These are phyloP conservation scores for Pollenia angustigena DNA, from an alignment of 2,888 invertebrate species.

Conservation along the genomic window DNA sequence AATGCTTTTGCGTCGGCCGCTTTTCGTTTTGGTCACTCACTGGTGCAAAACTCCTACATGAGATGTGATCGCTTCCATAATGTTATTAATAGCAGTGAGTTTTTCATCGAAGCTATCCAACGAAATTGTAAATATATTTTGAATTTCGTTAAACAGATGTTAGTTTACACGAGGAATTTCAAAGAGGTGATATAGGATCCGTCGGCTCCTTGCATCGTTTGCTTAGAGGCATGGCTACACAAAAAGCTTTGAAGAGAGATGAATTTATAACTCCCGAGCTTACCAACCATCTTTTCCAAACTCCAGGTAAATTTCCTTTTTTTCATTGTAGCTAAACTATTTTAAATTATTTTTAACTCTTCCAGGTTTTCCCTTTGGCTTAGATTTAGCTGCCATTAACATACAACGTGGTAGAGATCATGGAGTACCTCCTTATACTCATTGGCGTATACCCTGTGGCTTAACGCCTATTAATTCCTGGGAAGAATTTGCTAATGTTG, in stretches of 20 bases:
- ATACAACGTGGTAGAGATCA: slow-evolving; percentile 95
- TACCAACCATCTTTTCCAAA: slow-evolving; percentile 93
- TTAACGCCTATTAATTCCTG: slow-evolving; percentile 88
- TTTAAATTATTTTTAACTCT: slow-evolving; percentile 3
- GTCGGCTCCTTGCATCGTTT: slow-evolving; percentile 92
- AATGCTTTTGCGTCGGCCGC: slow-evolving; percentile 93
- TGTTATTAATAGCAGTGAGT: slow-evolving; percentile 89
- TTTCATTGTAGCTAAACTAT: background rate
- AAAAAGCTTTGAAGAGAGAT: slow-evolving; percentile 91
- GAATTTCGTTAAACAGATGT: slow-evolving; percentile 86
- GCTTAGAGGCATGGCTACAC: slow-evolving; percentile 90
- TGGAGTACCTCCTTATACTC: slow-evolving; percentile 91
- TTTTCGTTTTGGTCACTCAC: slow-evolving; percentile 93
- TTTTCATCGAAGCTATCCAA: background rate
- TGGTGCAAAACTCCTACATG: slow-evolving; percentile 91
- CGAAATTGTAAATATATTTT: background rate
- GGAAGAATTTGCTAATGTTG: slow-evolving; percentile 89
- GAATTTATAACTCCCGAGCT: slow-evolving; percentile 92
- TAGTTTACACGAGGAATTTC: slow-evolving; percentile 91
- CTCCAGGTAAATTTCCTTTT: slow-evolving; percentile 82
- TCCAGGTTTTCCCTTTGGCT: slow-evolving; percentile 88
- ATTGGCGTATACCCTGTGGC: slow-evolving; percentile 92
- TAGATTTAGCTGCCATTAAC: slow-evolving; percentile 95
- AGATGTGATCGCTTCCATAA: slow-evolving; percentile 89
- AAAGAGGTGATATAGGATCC: slow-evolving; percentile 90